Evolutionary conservation across 1,140 invertebrate genomes (phyloP), one percentile per base, ranked within the genome.

Genomic region (Pemphigus obesinymphae): DNA sequence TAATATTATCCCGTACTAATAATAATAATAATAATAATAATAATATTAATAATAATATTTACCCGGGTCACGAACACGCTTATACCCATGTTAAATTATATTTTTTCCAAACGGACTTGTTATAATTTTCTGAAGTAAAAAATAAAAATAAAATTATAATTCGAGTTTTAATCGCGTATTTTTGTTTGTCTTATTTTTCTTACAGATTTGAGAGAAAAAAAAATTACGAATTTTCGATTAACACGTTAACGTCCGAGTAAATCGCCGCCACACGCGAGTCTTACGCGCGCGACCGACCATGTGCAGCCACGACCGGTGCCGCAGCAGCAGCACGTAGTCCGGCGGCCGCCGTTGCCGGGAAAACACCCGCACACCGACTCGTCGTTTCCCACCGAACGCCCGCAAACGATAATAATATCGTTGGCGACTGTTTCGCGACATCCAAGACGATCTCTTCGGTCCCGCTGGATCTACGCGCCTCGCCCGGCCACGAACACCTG

Each of bases 391-490:
- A 40, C n/a, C 43, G 43, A 13, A n/a, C n/a, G 37, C 11, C 34
- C 13, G 66, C n/a, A 10, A 40, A 37, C 3, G 34, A 63, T 13
- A 10, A 63, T 8, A 20, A 34, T 29, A 63, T 29, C 61, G 31
- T 20, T 17, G 13, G 7, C 50, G 20, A 23, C 8, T 29, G 48
- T 40, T 72, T 48, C 45, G 4, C 34, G 37, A 15, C 76, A 80
- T 55, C 53, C 58, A 66, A 82, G 83, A 85, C 80, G 83, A 85
- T 84, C 83, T 84, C 85, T 83, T 85, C 85, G 72, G 84, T 83
- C 82, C 84, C 85, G 83, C 82, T 86, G 80, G 85, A 86, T 84
- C 83, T 86, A 31, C 82, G 85, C 82, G 84, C 85, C 73, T 70
- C 82, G 23, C 82, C 84, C 72, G 84, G 84, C 82, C 82, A 83